These are phyloP conservation scores for Apodemia mormo DNA, from an alignment of 2,888 invertebrate genomes.

Conservation along the genomic window DNA sequence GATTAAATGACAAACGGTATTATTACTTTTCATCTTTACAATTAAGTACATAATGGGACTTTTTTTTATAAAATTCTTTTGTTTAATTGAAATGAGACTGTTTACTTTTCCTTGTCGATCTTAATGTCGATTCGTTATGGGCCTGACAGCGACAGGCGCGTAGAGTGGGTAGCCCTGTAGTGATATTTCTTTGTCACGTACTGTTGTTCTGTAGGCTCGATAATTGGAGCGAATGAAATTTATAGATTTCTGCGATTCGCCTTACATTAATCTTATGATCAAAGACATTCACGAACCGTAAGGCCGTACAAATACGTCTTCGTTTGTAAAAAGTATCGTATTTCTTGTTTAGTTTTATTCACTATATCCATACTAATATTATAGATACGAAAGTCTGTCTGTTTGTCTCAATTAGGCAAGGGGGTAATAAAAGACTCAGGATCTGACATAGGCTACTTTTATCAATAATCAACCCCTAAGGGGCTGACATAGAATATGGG, in stretches of 20 bases:
- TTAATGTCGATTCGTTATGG: slow-evolving; percentile 4
- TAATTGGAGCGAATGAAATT: slow-evolving; percentile 27
- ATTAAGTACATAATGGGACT: neutral
- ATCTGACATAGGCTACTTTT: no score
- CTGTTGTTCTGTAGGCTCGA: slow-evolving; percentile 24
- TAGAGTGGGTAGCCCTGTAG: slow-evolving; percentile 27
- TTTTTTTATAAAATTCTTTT: neutral
- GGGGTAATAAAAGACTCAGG: no score
- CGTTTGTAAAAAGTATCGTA: neutral
- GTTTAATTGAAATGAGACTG: slow-evolving; percentile 16
- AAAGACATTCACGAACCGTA: neutral
- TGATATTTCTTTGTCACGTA: slow-evolving; percentile 32
- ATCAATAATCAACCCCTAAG: no score
- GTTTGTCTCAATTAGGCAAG: no score
- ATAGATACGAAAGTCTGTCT: no score
- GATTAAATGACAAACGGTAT: neutral
- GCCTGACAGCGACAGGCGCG: slow-evolving; percentile 21
- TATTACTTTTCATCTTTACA: neutral
- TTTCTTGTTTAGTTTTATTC: neutral
- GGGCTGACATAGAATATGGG: no score
- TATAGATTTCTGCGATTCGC: slow-evolving; percentile 26
- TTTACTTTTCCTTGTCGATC: slow-evolving; percentile 18
- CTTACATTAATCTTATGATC: slow-evolving; percentile 20
- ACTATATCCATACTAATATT: no score
- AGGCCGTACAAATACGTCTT: neutral